These are phyloP conservation scores for Megalops cyprinoides DNA, from an alignment of 2,797 vertebrate genomes.

Conservation along the genomic window DNA sequence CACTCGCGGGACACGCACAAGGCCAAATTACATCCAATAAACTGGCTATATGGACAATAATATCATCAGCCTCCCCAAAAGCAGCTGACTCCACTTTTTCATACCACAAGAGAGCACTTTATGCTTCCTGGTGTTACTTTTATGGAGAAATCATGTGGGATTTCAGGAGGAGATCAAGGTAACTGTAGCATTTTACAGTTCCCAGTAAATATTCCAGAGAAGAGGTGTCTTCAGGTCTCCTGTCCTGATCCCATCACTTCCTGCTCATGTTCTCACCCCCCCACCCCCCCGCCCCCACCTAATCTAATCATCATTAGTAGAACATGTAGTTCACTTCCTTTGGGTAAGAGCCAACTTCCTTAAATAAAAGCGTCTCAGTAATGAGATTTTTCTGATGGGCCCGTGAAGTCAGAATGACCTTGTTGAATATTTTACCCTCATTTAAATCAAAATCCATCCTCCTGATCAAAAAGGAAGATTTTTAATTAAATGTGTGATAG, in stretches of 20 bases:
- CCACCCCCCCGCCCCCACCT: not conserved
- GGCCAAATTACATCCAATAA: not conserved
- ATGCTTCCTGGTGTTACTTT: not conserved
- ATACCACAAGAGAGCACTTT: not conserved
- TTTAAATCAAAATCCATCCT: conserved; percentile 61
- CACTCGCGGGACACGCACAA: not conserved
- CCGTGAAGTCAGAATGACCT: conserved; percentile 63
- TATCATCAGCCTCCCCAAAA: not conserved
- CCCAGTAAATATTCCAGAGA: not conserved
- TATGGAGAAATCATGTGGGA: not conserved
- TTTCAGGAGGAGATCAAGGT: not conserved
- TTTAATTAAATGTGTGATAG: conserved; percentile 69
- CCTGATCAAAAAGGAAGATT: conserved; percentile 54
- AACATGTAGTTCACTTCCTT: conserved; percentile 62
- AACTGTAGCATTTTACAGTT: not conserved
- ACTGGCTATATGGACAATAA: not conserved
- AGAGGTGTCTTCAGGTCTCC: no score
- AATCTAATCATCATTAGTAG: conserved; percentile 47
- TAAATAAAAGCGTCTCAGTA: conserved; percentile 63
- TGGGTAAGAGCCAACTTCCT: conserved; percentile 56
- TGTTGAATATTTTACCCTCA: conserved; percentile 64
- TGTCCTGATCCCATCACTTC: not conserved
- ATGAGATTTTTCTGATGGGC: conserved; percentile 69
- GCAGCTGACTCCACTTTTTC: not conserved
- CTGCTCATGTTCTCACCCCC: not conserved